phyloP scores from a whole-genome alignment of 2,888 invertebrate species.

The Ligdia adustata region DNA sequence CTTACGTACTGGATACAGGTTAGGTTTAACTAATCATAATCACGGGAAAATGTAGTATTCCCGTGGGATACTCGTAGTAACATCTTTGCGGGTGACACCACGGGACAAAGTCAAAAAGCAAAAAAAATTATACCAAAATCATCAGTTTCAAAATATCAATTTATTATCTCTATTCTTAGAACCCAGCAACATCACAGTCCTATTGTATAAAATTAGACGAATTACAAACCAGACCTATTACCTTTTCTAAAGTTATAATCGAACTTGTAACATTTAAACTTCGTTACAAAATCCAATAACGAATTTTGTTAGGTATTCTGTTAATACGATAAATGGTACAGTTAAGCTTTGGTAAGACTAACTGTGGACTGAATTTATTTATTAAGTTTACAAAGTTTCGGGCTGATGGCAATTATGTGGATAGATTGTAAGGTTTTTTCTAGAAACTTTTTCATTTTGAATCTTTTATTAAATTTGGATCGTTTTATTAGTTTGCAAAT shows the following conservation, averaged over 20 bases:
- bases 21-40: no score
- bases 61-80: no score
- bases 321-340: constrained; percentile 36
- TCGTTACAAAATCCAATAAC: constrained; percentile 32
- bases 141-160: neutral
- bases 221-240: constrained; percentile 33
- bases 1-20: no score
- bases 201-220: constrained; percentile 33
- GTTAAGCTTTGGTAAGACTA: constrained; percentile 29
- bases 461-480: neutral
- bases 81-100: no score
- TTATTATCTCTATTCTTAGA: neutral
- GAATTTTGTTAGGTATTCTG: constrained; percentile 31
- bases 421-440: constrained; percentile 13
- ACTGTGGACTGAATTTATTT: constrained; percentile 30
- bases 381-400: constrained; percentile 32
- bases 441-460: constrained; percentile 5
- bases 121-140: neutral
- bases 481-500: neutral
- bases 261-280: constrained; percentile 38
- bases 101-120: no score
- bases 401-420: constrained; percentile 19
- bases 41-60: no score
- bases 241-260: constrained; percentile 33
- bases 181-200: constrained; percentile 9